Evolutionary conservation across 2,797 vertebrate species (phyloP), one percentile per base, ranked within the genome.

Genomic region (Coluber constrictor): DNA sequence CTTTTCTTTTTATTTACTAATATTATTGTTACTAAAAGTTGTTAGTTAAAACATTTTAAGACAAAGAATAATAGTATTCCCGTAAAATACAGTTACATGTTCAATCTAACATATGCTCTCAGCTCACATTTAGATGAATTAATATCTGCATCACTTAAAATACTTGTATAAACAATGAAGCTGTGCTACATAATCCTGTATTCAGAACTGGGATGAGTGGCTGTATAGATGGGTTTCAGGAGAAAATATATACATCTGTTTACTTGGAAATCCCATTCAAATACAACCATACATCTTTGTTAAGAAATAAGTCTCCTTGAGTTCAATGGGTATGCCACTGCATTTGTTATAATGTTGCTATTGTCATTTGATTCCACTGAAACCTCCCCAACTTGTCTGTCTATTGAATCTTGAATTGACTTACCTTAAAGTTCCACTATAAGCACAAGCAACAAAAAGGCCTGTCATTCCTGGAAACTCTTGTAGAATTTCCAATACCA

Each of bases 381-480:
- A 29, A 15, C 57, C 10, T 56, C 6, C 9, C 27, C 51, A 15
- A 3, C 27, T 90, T 56, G 0, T 61, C 0, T 79, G 8, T 23
- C 74, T 83, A 25, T 5, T 16, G 88, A 3, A 55, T 95, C 94
- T 4, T 29, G 91, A 90, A 92, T 63, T 90, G 83, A 91, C 66
- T 94, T 97, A 99, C 99, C 99, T 99, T 92, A 99, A 96, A 11
- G 99, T 99, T 63, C 99, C 98, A 93, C 98, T 98, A 96, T 98
- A 98, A 66, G 97, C 98, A 90, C 98, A 97, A 92, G 98, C 98
- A 95, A 98, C 98, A 94, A 98, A 98, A 94, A 98, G 98, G 18
- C 99, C 99, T 6, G 99, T 99, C 57, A 99, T 93, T 83, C 99
- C 99, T 1, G 99, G 99, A 87, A 97, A 99, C 92, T 98, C 97